phyloP scores from a whole-genome alignment of 2,113 vertebrate genomes.

The Nymphicus hollandicus region DNA sequence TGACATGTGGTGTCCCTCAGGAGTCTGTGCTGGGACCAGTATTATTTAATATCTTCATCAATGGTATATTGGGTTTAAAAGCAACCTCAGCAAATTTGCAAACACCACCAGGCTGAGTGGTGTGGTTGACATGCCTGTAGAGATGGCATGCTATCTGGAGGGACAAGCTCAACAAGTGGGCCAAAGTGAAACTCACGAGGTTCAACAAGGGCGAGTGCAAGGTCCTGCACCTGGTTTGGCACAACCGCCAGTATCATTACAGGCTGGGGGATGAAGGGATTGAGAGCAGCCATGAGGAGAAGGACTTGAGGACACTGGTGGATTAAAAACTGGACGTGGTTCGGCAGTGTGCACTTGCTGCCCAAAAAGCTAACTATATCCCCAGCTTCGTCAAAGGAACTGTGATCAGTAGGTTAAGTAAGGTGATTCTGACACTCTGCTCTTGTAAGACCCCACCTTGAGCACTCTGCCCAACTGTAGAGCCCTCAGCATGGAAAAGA shows the following conservation, averaged over 20 bases:
- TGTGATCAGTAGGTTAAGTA: not conserved
- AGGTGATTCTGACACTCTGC: not conserved
- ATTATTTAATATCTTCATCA: not conserved
- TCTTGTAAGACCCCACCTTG: not conserved
- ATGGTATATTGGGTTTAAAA: not conserved
- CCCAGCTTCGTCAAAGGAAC: not conserved
- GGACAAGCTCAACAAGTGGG: not conserved
- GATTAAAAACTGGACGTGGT: not conserved
- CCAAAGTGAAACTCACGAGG: not conserved
- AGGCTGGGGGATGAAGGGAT: not conserved
- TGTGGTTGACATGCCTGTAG: not conserved
- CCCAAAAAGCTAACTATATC: not conserved
- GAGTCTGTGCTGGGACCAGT: not conserved
- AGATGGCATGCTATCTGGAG: not conserved
- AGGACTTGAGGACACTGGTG: not conserved
- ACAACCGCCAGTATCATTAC: not conserved
- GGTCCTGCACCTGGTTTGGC: not conserved
- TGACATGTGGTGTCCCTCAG: not conserved
- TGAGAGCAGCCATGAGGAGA: not conserved
- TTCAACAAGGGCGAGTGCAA: not conserved
- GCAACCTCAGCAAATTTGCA: not conserved
- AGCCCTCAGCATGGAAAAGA: not conserved
- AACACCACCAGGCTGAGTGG: not conserved
- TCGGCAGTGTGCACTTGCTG: not conserved
- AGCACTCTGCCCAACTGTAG: not conserved